Evolutionary conservation across 1,140 invertebrate genomes (phyloP).

Genomic region (Coenobita brevimanus): DNA sequence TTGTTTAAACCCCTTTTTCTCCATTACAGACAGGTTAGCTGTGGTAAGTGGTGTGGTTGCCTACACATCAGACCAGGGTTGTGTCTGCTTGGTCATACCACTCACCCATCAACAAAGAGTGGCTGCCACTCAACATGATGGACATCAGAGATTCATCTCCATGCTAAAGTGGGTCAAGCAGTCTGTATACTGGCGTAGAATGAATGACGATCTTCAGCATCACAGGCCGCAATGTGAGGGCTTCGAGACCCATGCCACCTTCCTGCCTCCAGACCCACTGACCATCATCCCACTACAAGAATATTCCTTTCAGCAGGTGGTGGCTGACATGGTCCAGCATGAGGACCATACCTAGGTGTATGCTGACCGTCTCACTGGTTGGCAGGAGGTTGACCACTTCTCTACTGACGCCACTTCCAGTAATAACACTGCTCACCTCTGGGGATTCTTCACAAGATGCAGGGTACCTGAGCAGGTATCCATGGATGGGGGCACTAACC

Average conservation of each 20-base stretch:
- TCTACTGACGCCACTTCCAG: too few relatives aligned
- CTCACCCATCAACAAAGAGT: not conserved
- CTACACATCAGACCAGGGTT: not conserved
- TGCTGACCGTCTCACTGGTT: too few relatives aligned
- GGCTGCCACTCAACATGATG: not conserved
- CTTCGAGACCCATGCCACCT: too few relatives aligned
- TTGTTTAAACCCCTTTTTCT: not conserved
- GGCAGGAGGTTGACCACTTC: too few relatives aligned
- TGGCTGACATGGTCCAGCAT: too few relatives aligned
- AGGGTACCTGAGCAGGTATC: not conserved
- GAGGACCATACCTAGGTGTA: too few relatives aligned
- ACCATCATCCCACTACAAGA: too few relatives aligned
- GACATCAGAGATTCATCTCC: conserved; percentile 1
- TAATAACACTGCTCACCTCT: too few relatives aligned
- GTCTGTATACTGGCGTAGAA: not conserved
- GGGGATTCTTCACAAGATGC: too few relatives aligned
- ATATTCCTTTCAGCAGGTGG: too few relatives aligned
- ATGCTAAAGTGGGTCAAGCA: not conserved
- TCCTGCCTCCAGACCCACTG: too few relatives aligned
- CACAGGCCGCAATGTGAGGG: not conserved
- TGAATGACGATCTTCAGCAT: not conserved
- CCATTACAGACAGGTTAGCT: not conserved
- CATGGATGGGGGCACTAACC: too few relatives aligned
- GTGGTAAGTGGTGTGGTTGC: not conserved
- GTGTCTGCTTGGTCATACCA: not conserved